phyloP scores from a whole-genome alignment of 2,797 vertebrate genomes.

The Syndactyla subalaris region DNA sequence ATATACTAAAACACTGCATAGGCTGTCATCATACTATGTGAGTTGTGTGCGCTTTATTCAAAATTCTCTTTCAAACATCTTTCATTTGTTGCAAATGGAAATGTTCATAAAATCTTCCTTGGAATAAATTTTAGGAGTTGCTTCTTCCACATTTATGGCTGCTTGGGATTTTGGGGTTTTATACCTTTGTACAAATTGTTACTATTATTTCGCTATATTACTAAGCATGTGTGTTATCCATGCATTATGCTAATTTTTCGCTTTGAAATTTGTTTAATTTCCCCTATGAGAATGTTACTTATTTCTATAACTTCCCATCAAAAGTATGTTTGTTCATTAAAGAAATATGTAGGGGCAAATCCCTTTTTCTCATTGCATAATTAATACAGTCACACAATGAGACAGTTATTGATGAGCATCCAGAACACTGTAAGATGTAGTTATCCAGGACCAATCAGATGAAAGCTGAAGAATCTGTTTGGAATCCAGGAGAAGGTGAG shows the following conservation, averaged over 20 bases:
- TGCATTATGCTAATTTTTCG: neutral
- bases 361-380: neutral
- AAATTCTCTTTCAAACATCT: neutral
- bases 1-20: slow-evolving; percentile 56
- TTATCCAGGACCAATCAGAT: slow-evolving; percentile 8
- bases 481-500: slow-evolving; percentile 40
- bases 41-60: slow-evolving; percentile 1
- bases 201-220: neutral
- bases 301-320: neutral
- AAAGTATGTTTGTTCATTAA: neutral
- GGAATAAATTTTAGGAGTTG: neutral
- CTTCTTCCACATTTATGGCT: neutral
- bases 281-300: neutral
- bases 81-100: neutral
- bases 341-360: neutral
- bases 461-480: slow-evolving; percentile 41
- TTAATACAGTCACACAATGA: neutral
- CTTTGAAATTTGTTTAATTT: neutral
- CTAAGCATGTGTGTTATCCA: neutral
- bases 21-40: slow-evolving; percentile 2
- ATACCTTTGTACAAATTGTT: neutral
- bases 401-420: neutral
- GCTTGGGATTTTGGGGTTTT: neutral
- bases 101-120: neutral
- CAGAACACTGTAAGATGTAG: neutral